Evolutionary conservation across 2,888 invertebrate genomes (phyloP).

Genomic region (Oligia latruncula): DNA sequence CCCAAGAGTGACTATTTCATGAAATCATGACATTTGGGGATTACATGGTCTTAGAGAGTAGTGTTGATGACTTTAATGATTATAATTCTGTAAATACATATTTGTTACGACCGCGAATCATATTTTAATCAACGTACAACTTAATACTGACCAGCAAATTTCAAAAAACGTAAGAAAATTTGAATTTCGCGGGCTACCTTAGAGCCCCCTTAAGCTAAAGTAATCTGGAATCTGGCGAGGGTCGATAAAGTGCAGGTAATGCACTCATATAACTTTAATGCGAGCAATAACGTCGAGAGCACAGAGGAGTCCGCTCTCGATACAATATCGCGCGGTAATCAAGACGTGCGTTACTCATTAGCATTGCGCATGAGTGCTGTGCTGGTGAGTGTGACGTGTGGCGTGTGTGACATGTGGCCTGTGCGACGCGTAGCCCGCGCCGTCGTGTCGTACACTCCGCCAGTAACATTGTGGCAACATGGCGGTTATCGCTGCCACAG

Average conservation of each 20-base stretch:
- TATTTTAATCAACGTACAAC: too few relatives aligned
- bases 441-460: not conserved
- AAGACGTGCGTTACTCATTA: conserved; percentile 56
- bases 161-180: too few relatives aligned
- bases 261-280: conserved; percentile 43
- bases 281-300: conserved; percentile 22
- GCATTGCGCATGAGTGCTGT: conserved; percentile 49
- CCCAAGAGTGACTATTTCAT: too few relatives aligned
- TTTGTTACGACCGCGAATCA: too few relatives aligned
- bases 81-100: too few relatives aligned
- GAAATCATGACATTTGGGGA: too few relatives aligned
- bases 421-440: conserved; percentile 14
- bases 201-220: not conserved
- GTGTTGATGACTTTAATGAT: too few relatives aligned
- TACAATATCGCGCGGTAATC: conserved; percentile 45
- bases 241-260: conserved; percentile 34
- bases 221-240: conserved; percentile 12
- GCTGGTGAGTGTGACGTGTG: conserved; percentile 34
- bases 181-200: too few relatives aligned
- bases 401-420: conserved; percentile 24
- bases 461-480: not conserved
- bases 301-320: conserved; percentile 42
- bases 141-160: too few relatives aligned
- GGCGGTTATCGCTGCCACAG: conserved; percentile 7
- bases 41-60: too few relatives aligned